Percentiles rank a stretch among this genome's conserved stretches.
phyloP scores from a whole-genome alignment of 37 sponge, comb jelly and placozoan species.

The Chondrilla cf. caribensis region DNA sequence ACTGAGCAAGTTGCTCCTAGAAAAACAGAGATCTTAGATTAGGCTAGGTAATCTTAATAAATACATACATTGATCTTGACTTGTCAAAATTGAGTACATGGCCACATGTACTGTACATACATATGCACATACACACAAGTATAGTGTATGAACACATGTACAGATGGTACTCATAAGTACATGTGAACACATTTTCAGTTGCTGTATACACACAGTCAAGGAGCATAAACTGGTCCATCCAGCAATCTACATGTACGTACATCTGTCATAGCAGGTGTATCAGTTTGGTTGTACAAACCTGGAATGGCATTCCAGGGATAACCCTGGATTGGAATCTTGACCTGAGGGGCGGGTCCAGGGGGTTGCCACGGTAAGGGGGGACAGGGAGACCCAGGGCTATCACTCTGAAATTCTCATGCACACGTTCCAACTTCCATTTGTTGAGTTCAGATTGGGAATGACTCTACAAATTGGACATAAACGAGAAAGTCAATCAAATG shows the following conservation, averaged over 20 bases:
- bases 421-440: slow-evolving; percentile 54
- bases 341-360: slow-evolving; percentile 90
- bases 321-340: slow-evolving; percentile 81
- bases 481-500: too few relatives aligned
- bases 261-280: too few relatives aligned
- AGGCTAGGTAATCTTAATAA: too few relatives aligned
- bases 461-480: slow-evolving; percentile 35
- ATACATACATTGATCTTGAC: too few relatives aligned
- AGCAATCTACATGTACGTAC: too few relatives aligned
- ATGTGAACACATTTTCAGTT: too few relatives aligned
- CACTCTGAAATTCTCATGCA: slow-evolving; percentile 69
- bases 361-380: slow-evolving; percentile 89
- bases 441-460: slow-evolving; percentile 47
- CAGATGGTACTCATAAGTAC: background rate
- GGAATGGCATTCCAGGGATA: slow-evolving; percentile 29
- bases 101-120: background rate
- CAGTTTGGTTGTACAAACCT: too few relatives aligned
- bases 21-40: background rate
- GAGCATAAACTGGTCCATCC: too few relatives aligned
- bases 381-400: slow-evolving; percentile 89
- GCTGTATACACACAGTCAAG: too few relatives aligned
- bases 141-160: background rate
- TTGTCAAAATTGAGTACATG: too few relatives aligned
- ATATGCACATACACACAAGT: background rate
- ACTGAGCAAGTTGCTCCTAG: background rate